Conservation (phyloP, 2,888 invertebrate species). For the Morpho helenor region DNA sequence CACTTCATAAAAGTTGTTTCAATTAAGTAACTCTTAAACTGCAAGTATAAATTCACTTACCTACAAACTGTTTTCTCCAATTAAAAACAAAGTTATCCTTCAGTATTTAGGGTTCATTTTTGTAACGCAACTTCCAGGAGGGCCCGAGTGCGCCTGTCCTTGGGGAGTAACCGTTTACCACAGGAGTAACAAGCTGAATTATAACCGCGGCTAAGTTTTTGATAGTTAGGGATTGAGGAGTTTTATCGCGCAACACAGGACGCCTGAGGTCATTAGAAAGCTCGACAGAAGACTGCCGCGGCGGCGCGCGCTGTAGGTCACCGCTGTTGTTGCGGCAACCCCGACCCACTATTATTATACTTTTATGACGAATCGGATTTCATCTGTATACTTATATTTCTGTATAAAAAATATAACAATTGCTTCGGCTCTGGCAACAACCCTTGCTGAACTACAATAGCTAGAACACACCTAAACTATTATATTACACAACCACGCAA, state of each 20-base stretch:
- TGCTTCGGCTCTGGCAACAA: neutral
- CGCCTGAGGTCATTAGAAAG: conserved; percentile 78
- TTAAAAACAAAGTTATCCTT: conserved; percentile 61
- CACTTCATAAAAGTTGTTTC: too few species aligned
- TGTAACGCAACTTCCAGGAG: conserved; percentile 36
- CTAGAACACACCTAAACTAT: too few species aligned
- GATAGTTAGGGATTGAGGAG: conserved; percentile 45
- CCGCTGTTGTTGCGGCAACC: conserved; percentile 73
- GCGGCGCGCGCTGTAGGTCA: conserved; percentile 73
- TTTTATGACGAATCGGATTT: conserved; percentile 78
- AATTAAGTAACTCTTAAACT: neutral
- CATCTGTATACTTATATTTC: conserved; percentile 55
- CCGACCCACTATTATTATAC: conserved; percentile 77
- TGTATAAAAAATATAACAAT: conserved; percentile 13
- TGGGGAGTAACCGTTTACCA: conserved; percentile 41
- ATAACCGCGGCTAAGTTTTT: conserved; percentile 54
- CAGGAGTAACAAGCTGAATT: conserved; percentile 54
- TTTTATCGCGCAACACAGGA: conserved; percentile 62
- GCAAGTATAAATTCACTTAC: conserved; percentile 41
- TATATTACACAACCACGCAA: too few species aligned
- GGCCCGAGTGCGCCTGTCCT: conserved; percentile 57
- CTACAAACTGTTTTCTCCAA: conserved; percentile 43
- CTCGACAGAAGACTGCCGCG: conserved; percentile 75
- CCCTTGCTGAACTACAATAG: neutral
- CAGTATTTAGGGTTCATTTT: conserved; percentile 66